A percentile compares a stretch with the other conserved stretches of the same genome.
Conservation (phyloP, 92 coral and sea anemone genomes). For the Micromussa lordhowensis region DNA sequence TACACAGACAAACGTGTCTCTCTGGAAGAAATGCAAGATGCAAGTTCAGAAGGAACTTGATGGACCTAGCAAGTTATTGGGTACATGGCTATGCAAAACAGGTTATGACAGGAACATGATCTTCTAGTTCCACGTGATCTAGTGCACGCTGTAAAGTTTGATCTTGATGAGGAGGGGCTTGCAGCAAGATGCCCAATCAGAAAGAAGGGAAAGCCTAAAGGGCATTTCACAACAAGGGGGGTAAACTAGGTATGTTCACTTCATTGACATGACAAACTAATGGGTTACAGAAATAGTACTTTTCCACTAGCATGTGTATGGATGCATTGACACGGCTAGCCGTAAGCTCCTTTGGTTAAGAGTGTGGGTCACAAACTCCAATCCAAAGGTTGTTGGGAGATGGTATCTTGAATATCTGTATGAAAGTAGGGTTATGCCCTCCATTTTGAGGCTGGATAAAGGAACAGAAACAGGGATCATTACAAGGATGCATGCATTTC, state of each 20-base stretch:
- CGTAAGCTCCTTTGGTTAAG: slow-evolving; percentile 32
- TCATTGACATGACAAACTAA: slow-evolving; percentile 37
- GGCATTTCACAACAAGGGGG: slow-evolving; percentile 27
- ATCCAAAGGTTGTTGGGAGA: slow-evolving; percentile 35
- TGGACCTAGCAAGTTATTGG: slow-evolving; percentile 4
- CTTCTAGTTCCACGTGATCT: slow-evolving; percentile 26
- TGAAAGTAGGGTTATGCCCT: slow-evolving; percentile 27
- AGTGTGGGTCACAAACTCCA: slow-evolving; percentile 29
- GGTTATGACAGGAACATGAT: slow-evolving; percentile 1
- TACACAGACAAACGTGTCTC: slow-evolving; percentile 11
- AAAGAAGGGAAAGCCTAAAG: slow-evolving; percentile 5
- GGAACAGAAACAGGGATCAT: slow-evolving; percentile 49
- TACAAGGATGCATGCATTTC: slow-evolving; percentile 46
- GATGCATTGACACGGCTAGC: slow-evolving; percentile 43
- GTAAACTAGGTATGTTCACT: slow-evolving; percentile 27
- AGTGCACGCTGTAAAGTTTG: slow-evolving; percentile 40
- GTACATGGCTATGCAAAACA: slow-evolving; percentile 28
- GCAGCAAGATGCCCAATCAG: slow-evolving; percentile 20
- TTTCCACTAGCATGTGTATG: slow-evolving; percentile 40
- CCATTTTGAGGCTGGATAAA: slow-evolving; percentile 37
- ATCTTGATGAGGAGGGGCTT: slow-evolving; percentile 42
- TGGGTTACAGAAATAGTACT: slow-evolving; percentile 35
- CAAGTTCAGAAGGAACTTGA: neutral
- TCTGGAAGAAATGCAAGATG: slow-evolving; percentile 27
- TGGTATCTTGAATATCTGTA: slow-evolving; percentile 45